Conservation (phyloP, 92 coral and sea anemone genomes). For the Epizoanthus rinbou region DNA sequence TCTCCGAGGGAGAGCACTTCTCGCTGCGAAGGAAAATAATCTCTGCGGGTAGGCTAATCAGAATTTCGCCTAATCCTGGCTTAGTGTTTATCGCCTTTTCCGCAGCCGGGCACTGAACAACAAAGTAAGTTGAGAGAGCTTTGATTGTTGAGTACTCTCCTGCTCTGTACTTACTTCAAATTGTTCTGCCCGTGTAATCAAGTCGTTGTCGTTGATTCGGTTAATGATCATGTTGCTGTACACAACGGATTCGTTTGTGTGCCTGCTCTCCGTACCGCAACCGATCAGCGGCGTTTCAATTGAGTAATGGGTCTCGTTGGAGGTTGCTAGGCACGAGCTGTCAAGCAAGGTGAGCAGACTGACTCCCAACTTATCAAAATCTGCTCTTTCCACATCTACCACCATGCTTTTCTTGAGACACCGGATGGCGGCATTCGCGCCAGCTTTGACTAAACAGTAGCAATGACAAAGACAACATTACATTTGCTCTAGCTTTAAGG, state of each 20-base stretch:
- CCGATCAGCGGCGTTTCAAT: slow-evolving; percentile 73
- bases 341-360: slow-evolving; percentile 54
- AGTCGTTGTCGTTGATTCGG: slow-evolving; percentile 41
- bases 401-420: slow-evolving; percentile 72
- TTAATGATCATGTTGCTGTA: slow-evolving; percentile 76
- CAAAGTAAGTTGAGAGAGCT: background rate
- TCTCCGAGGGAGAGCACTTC: no score
- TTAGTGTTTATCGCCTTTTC: no score
- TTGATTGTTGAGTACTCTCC: background rate
- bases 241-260: slow-evolving; percentile 68
- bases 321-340: slow-evolving; percentile 67
- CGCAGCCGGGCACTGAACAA: no score
- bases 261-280: slow-evolving; percentile 80
- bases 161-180: slow-evolving; percentile 33
- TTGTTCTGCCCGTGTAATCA: slow-evolving; percentile 69
- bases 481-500: no score
- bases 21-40: no score
- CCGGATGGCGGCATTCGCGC: slow-evolving; percentile 44
- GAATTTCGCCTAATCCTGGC: no score
- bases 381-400: slow-evolving; percentile 59
- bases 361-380: slow-evolving; percentile 51
- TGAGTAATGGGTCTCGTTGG: slow-evolving; percentile 70
- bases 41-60: no score
- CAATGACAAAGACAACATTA: background rate
- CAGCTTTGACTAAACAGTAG: slow-evolving; percentile 17